A percentile compares a stretch with the other conserved stretches of the same genome.
Evolutionary conservation across 2,888 invertebrate genomes (phyloP).

Genomic region (Scaptomyza caliginosa): DNA sequence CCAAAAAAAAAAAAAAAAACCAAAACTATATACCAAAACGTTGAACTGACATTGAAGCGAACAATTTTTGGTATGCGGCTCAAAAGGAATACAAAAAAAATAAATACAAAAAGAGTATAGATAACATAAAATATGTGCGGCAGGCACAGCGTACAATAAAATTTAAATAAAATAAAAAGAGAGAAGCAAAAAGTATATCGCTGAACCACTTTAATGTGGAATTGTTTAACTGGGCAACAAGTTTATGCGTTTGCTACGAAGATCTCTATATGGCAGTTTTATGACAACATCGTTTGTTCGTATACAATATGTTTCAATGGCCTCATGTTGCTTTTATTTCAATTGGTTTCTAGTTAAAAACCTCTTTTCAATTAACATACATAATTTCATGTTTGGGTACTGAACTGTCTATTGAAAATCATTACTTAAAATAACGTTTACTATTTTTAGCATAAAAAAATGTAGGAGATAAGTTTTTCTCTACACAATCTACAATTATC

Average conservation of each 20-base stretch:
- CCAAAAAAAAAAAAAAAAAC: conserved; percentile 38
- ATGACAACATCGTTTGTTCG: conserved; percentile 54
- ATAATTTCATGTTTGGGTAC: not conserved
- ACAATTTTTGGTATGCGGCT: conserved; percentile 7
- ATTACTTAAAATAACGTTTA: conserved; percentile 20
- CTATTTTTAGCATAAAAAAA: conserved; percentile 44
- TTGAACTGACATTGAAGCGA: conserved; percentile 35
- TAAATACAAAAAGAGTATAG: conserved; percentile 14
- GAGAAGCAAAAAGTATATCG: not conserved
- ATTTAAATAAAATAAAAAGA: conserved; percentile 7
- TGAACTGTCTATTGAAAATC: not conserved
- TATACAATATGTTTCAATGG: conserved; percentile 28
- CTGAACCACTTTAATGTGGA: conserved; percentile 1
- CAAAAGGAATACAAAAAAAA: conserved; percentile 18
- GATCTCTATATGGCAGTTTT: conserved; percentile 38
- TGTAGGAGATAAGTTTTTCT: conserved; percentile 36
- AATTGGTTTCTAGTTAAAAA: conserved; percentile 18
- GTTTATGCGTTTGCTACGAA: not conserved
- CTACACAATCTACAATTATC: conserved; percentile 41
- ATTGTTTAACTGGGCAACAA: conserved; percentile 8
- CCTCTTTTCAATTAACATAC: not conserved
- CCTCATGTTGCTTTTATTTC: conserved; percentile 29
- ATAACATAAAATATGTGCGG: conserved; percentile 36
- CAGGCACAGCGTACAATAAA: conserved; percentile 18
- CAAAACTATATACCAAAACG: too few species aligned